phyloP scores from a whole-genome alignment of 2,113 vertebrate genomes.

The Mirza zaza region DNA sequence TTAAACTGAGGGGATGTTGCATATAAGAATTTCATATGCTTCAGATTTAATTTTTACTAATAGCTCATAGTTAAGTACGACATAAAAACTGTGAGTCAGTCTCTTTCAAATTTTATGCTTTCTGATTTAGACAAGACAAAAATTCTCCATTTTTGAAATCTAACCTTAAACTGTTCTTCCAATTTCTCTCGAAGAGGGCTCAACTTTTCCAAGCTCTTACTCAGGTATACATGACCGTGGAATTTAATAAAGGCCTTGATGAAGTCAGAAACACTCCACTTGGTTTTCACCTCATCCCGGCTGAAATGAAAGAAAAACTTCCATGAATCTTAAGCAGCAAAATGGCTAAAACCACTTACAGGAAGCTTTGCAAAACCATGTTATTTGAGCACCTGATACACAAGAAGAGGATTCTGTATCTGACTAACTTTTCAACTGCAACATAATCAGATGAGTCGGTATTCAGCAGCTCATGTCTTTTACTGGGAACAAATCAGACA shows the following conservation, averaged over 20 bases:
- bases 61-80: neutral
- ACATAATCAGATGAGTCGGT: neutral
- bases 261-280: constrained; percentile 97
- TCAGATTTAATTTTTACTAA: constrained; percentile 42
- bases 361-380: neutral
- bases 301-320: constrained; percentile 83
- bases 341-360: neutral
- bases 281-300: constrained; percentile 97
- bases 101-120: neutral
- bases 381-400: neutral
- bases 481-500: neutral
- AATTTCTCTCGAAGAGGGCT: constrained; percentile 94
- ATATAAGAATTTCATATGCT: constrained; percentile 2
- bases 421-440: neutral
- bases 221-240: constrained; percentile 98
- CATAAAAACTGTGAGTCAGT: constrained; percentile 1
- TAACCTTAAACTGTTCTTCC: constrained; percentile 98
- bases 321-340: constrained; percentile 63
- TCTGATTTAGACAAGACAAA: constrained; percentile 22
- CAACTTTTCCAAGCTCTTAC: constrained; percentile 95
- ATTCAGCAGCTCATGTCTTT: neutral
- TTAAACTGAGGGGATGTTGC: neutral
- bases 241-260: constrained; percentile 99
- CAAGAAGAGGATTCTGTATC: neutral
- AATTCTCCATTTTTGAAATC: constrained; percentile 62